Percentiles rank a stretch among this genome's conserved stretches.
phyloP scores from a whole-genome alignment of 1,140 invertebrate genomes.

The Brachionus rotundiformis region DNA sequence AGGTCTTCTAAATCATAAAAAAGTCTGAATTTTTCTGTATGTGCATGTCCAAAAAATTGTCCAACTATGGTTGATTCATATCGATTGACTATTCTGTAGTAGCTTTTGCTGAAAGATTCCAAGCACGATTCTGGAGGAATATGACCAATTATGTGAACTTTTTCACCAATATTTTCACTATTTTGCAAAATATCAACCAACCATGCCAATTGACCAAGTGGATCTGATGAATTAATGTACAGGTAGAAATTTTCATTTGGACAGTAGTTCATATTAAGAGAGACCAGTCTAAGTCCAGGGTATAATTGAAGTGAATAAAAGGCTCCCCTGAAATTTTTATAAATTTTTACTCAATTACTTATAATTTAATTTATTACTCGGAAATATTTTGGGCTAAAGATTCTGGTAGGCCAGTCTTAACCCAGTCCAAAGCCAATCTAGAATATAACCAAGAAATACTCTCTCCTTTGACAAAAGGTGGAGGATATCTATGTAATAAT shows the following conservation, averaged over 20 bases:
- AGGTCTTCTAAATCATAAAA: slow-evolving; percentile 61
- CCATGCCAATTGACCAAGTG: slow-evolving; percentile 89
- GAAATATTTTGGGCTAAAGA: slow-evolving; percentile 16
- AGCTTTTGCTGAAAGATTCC: slow-evolving; percentile 68
- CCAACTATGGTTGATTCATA: slow-evolving; percentile 65
- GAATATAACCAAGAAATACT: slow-evolving; percentile 46
- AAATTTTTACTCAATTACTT: too few relatives aligned
- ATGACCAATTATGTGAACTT: slow-evolving; percentile 92
- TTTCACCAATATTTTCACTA: slow-evolving; percentile 87
- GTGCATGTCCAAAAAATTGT: slow-evolving; percentile 67
- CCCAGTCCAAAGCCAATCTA: slow-evolving; percentile 35
- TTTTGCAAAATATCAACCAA: slow-evolving; percentile 71
- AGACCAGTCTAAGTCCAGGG: slow-evolving; percentile 66
- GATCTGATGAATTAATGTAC: slow-evolving; percentile 90
- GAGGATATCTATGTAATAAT: background rate
- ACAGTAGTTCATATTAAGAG: slow-evolving; percentile 66
- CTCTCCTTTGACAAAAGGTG: slow-evolving; percentile 39
- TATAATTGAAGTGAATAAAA: slow-evolving; percentile 39
- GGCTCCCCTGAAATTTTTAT: background rate
- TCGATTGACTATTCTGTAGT: slow-evolving; percentile 60
- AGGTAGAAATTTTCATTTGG: slow-evolving; percentile 75
- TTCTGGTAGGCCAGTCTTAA: slow-evolving; percentile 16
- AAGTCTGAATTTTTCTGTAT: slow-evolving; percentile 63
- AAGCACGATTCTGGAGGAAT: slow-evolving; percentile 78
- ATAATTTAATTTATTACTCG: too few relatives aligned